Evolutionary conservation across 2,797 vertebrate species (phyloP), one percentile per base, ranked within the genome.

Genomic region (Podarcis siculus): DNA sequence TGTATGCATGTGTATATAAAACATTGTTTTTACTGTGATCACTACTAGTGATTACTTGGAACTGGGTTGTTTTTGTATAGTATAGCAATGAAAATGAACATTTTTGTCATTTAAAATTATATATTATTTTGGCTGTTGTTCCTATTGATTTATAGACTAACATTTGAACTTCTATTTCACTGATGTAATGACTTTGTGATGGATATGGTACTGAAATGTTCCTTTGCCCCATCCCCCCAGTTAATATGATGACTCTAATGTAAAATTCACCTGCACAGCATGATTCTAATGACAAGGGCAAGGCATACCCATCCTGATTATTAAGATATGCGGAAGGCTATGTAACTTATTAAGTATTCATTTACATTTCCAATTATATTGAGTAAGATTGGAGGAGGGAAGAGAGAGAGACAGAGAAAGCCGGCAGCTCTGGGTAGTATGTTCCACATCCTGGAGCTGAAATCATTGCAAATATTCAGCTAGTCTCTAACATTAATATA

Each of bases 351-450:
- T 88, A 79, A 72, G 66, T 42, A 32, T 83, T 79, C 76, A 79
- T 88, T 73, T 88, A 64, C 35, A 84, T 84, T 78, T 72, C 45
- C 45, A 79, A 84, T 84, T 88, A 64, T 61, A 79, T 27, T 84
- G 49, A 61, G 42, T 25, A 12, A 73, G 10, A 81, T 72, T 64
- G 69, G 4, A 1, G 21, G 10, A 32, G n/a, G 32, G 3, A 35
- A 35, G 30, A 61, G 30, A 61, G 64, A 61, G 82, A 83, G 49
- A 15, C 45, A 72, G 82, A 83, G 35, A 88, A 79, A 84, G 64
- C 7, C 23, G 32, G 66, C 15, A 72, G 30, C 55, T 39, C 8
- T 39, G 45, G 37, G 49, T 30, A 27, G 21, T 64, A 61, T 32
- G 21, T 27, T 45, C 30, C 27, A 42, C 32, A 64, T 45, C 13